Percentiles rank a stretch among this genome's conserved stretches.
Evolutionary conservation across 1,140 invertebrate genomes (phyloP).

Genomic region (Apis dorsata): DNA sequence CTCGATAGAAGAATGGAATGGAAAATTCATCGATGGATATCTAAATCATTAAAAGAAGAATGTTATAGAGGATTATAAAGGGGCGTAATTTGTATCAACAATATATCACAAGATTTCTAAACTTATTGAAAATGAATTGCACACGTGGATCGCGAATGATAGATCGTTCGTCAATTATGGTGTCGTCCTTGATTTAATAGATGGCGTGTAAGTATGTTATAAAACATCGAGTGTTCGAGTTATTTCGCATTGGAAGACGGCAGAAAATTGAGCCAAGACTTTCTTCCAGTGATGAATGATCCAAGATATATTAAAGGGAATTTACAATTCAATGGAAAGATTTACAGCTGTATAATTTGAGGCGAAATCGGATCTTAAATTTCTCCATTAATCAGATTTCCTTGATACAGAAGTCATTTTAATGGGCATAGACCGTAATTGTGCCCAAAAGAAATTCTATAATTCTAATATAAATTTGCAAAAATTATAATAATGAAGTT

Average conservation of each 20-base stretch:
- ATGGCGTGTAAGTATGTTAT: not conserved
- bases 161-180: conserved; percentile 8
- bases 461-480: no score
- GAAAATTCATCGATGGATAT: not conserved
- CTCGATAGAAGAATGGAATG: not conserved
- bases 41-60: no score
- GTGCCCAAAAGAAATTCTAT: no score
- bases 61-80: no score
- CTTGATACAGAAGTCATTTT: not conserved
- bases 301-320: not conserved
- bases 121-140: not conserved
- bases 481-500: no score
- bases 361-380: not conserved
- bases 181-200: not conserved
- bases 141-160: not conserved
- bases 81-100: not conserved
- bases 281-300: conserved; percentile 24
- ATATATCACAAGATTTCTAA: not conserved
- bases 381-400: conserved; percentile 6
- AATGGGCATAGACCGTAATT: not conserved
- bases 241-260: not conserved
- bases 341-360: conserved; percentile 9
- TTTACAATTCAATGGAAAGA: conserved; percentile 9
- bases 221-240: not conserved
- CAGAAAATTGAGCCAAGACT: conserved; percentile 11